Conservation (phyloP, 2,797 vertebrate genomes). For the Esox lucius region DNA sequence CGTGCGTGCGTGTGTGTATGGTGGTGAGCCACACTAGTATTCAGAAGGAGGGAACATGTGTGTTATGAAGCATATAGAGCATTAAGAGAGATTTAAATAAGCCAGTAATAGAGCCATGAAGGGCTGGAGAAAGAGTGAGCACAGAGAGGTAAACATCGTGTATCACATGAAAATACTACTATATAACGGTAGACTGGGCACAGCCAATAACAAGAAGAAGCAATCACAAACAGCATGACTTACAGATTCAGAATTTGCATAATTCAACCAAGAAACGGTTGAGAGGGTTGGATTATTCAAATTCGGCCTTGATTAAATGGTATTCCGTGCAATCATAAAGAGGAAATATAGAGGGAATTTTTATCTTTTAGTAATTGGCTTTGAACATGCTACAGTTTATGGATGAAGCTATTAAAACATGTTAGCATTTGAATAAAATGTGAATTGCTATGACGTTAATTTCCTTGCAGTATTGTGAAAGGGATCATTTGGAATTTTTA, state of each 20-base stretch:
- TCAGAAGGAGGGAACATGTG: background rate
- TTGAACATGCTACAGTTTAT: conserved; percentile 31
- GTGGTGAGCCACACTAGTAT: background rate
- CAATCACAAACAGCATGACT: conserved; percentile 30
- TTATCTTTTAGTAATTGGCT: conserved; percentile 32
- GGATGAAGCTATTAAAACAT: conserved; percentile 12
- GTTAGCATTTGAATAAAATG: background rate
- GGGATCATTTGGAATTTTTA: background rate
- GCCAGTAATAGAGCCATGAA: background rate
- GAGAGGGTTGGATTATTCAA: conserved; percentile 59
- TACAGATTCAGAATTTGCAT: conserved; percentile 49
- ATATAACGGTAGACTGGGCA: conserved; percentile 4
- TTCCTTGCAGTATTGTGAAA: conserved; percentile 16
- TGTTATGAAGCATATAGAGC: background rate
- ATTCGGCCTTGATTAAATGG: conserved; percentile 51
- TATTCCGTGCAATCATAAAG: conserved; percentile 51
- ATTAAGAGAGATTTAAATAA: background rate
- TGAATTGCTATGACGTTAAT: background rate
- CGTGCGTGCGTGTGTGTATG: background rate
- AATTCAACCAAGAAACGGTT: conserved; percentile 49
- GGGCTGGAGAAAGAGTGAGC: background rate
- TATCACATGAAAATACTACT: background rate
- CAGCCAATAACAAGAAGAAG: background rate
- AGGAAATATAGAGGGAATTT: conserved; percentile 36
- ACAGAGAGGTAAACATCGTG: background rate